These are phyloP conservation scores for Astyanax mexicanus DNA, from an alignment of 2,797 vertebrate species.

Conservation along the genomic window DNA sequence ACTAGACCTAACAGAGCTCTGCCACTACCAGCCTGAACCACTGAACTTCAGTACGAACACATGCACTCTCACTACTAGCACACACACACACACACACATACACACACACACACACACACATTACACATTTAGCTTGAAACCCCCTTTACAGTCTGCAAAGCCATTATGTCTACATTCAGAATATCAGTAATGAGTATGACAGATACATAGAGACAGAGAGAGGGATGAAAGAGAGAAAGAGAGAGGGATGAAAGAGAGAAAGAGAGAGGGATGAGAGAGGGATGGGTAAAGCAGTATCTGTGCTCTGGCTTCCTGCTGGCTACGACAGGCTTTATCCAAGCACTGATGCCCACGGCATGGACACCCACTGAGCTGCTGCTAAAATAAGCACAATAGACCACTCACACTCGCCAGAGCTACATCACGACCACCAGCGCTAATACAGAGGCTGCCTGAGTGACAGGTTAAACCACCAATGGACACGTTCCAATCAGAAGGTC, in stretches of 20 bases:
- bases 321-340: constrained; percentile 33
- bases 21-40: neutral
- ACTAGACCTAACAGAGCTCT: neutral
- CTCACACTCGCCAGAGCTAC: constrained; percentile 7
- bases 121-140: neutral
- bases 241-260: neutral
- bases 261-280: neutral
- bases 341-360: constrained; percentile 16
- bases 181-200: neutral
- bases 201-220: neutral
- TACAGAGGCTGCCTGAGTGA: neutral
- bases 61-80: neutral
- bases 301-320: constrained; percentile 19
- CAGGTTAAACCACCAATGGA: constrained; percentile 14
- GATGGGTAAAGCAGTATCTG: neutral
- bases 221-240: neutral
- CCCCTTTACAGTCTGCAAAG: neutral
- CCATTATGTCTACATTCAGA: neutral
- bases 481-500: neutral
- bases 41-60: neutral
- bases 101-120: neutral
- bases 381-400: constrained; percentile 44
- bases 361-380: constrained; percentile 28
- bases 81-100: neutral
- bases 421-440: neutral